Evolutionary conservation across 2,888 invertebrate genomes (phyloP), one percentile per base, ranked within the genome.

Genomic region (Chesias legatella): DNA sequence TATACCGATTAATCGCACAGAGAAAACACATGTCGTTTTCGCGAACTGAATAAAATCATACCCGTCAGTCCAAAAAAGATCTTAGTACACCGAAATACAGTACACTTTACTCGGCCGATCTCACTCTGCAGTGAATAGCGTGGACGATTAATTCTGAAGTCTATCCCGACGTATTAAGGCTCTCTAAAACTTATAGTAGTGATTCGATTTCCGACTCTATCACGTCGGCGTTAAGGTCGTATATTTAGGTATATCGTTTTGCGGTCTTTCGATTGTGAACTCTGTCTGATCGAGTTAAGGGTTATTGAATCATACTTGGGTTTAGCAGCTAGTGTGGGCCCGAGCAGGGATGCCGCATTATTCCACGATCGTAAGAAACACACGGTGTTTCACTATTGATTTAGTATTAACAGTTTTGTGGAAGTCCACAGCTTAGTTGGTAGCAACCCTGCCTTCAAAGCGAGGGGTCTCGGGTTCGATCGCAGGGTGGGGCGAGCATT

Each of bases 1-100:
- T 53, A 48, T 42, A 33, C 10, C 50, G 41, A 53, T 53, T 50
- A 50, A 50, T 49, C 49, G 43, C 43, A 25, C 33, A 36, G 24
- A 35, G 47, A 46, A 48, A 46, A 50, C 48, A 48, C 41, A 41
- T 48, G 50, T 44, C 43, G 23, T 24, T 39, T 44, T 33, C 39
- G 33, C 35, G 34, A 40, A 30, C 41, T 29, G 50, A 48, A 53
- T 47, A 49, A 44, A 42, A 26, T n/a, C 21, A 6, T 13, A 6
- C 36, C 9, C 6, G 29, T 36, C 38, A 24, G 23, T 9, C 38
- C 6, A 40, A 41, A 48, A 41, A 27, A 13, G 17, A 17, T 37
- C 33, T 32, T 50, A 46, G 42, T n/a, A 6, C 7, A 30, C 30
- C n/a, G 10, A 7, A 7, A 38, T 46, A 46, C 6, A 35, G 20